Percentiles rank a stretch among this genome's conserved stretches.
These are phyloP conservation scores for Lasioglossum malachurum DNA, from an alignment of 2,888 invertebrate species.

Conservation along the genomic window DNA sequence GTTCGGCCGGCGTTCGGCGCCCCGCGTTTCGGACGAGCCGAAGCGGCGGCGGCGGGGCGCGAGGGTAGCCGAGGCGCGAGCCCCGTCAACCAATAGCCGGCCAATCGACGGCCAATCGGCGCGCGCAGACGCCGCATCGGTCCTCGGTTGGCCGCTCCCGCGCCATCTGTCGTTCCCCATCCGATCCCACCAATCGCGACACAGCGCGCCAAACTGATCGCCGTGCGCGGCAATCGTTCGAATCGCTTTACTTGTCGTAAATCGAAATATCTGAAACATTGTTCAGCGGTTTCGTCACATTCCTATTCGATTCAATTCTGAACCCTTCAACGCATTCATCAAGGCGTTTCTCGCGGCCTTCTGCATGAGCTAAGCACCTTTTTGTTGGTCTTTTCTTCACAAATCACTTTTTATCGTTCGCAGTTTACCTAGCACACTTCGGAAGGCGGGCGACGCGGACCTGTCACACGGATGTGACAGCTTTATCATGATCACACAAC, in stretches of 20 bases:
- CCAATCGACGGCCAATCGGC: constrained; percentile 20
- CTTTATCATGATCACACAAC: not conserved
- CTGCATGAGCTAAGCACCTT: not conserved
- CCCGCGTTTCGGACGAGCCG: constrained; percentile 2
- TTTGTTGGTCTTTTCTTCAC: not conserved
- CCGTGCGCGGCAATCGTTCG: not conserved
- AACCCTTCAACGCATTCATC: not conserved
- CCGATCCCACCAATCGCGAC: constrained; percentile 39
- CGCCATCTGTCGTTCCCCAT: constrained; percentile 27
- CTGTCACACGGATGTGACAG: not conserved
- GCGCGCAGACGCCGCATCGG: not conserved
- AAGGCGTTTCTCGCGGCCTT: not conserved
- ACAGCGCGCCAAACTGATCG: constrained; percentile 46
- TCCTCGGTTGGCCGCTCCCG: constrained; percentile 6
- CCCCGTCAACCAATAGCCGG: constrained; percentile 23
- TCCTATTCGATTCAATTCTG: not conserved
- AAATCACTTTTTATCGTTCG: not conserved
- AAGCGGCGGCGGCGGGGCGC: not conserved
- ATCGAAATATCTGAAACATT: not conserved
- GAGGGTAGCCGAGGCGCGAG: constrained; percentile 1
- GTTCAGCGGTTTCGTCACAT: not conserved
- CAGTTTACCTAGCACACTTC: not conserved
- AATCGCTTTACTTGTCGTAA: not conserved
- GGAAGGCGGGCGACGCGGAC: not conserved
- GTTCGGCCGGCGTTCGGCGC: not conserved